Evolutionary conservation across 2,797 vertebrate species (phyloP), one percentile per base, ranked within the genome.

Genomic region (Sorex maritimensis): DNA sequence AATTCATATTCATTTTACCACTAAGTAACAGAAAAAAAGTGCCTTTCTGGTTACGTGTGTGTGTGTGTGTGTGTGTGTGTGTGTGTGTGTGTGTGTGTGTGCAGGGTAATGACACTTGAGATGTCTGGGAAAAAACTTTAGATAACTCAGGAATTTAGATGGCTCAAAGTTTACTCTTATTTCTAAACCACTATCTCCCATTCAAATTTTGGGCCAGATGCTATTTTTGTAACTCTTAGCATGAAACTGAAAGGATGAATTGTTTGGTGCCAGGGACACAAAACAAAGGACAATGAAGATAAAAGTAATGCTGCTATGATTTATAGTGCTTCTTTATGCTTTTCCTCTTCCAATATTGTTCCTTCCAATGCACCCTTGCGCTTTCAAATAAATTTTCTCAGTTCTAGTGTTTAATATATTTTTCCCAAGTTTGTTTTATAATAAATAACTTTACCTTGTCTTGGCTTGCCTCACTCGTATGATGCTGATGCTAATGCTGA

Each of bases 181-280:
- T 92, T 92, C 81, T 30, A 41, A 89, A 58, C 46, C 30, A 10
- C 81, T n/a, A 46, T 30, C 28, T 79, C 78, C 85, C n/a, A 17
- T 84, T 88, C 73, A 71, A 23, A 81, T 72, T 81, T 81, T 65
- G 77, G 52, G 83, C 82, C 73, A 68, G 80, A 2, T 81, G 68
- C 81, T 94, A 86, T 94, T 94, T 94, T 86, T 46, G 73, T 49
- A 61, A 44, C 87, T 13, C 30, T 49, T 80, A 55, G 71, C 55
- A 55, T 24, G 88, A 85, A 96, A 52, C 26, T n/a, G 30, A 30
- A 67, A 93, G 93, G 90, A 96, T 94, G 83, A 93, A 94, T 82
- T 90, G 81, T 79, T 82, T 82, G 90, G 80, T 74, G 69, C 82
- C 88, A 81, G 65, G 74, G 68, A 81, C 65, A 11, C 11, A 80